A percentile compares a stretch with the other conserved stretches of the same genome.
Conservation (phyloP, 2,888 invertebrate species). For the Gibbula magus region DNA sequence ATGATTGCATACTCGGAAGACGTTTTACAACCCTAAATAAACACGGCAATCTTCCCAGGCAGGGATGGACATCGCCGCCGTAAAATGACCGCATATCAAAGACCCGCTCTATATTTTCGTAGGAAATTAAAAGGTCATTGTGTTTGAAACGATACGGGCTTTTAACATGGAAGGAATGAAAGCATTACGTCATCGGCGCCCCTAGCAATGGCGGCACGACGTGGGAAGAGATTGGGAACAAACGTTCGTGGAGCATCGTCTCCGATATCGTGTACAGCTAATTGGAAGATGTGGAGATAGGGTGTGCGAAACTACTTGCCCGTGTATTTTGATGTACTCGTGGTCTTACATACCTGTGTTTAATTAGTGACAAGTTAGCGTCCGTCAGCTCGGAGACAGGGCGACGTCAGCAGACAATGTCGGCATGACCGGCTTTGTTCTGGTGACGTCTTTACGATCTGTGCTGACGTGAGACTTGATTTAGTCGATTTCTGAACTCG, state of each 20-base stretch:
- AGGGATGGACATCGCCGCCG: neutral
- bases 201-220: slow-evolving; percentile 1
- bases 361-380: neutral
- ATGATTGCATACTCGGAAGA: neutral
- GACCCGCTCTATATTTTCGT: slow-evolving; percentile 3
- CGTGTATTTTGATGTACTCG: neutral
- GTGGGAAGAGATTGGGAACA: neutral
- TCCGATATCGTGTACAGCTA: neutral
- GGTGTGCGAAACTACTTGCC: neutral
- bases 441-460: neutral
- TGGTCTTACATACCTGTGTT: neutral
- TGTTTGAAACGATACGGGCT: neutral
- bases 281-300: neutral
- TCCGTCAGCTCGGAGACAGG: neutral
- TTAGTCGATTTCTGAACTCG: neutral
- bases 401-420: neutral
- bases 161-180: neutral
- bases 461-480: neutral
- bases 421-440: neutral
- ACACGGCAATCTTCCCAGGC: neutral
- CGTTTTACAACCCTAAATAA: slow-evolving; percentile 5
- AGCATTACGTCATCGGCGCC: neutral
- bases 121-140: slow-evolving; percentile 1
- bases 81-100: slow-evolving; percentile 8
- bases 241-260: neutral